Evolutionary conservation across 2,888 invertebrate genomes (phyloP), one percentile per base, ranked within the genome.

Genomic region (Dascillus cervinus): DNA sequence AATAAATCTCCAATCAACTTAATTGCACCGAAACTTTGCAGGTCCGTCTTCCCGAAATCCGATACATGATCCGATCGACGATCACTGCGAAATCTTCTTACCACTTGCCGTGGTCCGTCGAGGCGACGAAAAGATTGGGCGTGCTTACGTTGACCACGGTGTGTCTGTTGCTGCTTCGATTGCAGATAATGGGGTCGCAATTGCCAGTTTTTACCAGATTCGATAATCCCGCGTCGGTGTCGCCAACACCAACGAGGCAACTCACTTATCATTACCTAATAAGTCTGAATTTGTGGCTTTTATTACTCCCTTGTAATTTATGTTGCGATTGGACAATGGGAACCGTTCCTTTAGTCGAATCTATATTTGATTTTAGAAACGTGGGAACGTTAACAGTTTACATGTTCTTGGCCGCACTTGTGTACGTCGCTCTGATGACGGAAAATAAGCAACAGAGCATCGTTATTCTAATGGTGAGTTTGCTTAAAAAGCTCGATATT

Each of bases 261-360:
- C 69, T 96, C 36, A 92, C 95, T 9, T 95, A 88, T 68, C 87
- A 89, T 62, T 95, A 94, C 68, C 73, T 96, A 46, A 80, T 91
- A 41, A 84, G 89, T 29, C 73, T 94, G 44, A 96, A 96, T 67
- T 72, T 84, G 31, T 91, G 91, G 87, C 71, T 96, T 44, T 70
- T 96, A 44, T 72, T 94, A 30, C 79, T 87, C 55, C 96, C 96
- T 2, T 84, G 84, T 47, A 79, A 86, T 48, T 72, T 96, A 32
- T 95, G 95, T 68, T 95, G 95, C 65, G 96, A 96, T 69, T 96
- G 95, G 95, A 96, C 95, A 24, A 96, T 96, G 96, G 95, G 90
- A 29, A 91, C 91, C 4, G 82, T 96, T 34, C 87, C 92, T 0
- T 65, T 96, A 32, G 71, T 96, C 25, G 78, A 81, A 47, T 79